Base-by-base conservation (phyloP, 2,797 vertebrate genomes). In the Chelon auratus region DNA sequence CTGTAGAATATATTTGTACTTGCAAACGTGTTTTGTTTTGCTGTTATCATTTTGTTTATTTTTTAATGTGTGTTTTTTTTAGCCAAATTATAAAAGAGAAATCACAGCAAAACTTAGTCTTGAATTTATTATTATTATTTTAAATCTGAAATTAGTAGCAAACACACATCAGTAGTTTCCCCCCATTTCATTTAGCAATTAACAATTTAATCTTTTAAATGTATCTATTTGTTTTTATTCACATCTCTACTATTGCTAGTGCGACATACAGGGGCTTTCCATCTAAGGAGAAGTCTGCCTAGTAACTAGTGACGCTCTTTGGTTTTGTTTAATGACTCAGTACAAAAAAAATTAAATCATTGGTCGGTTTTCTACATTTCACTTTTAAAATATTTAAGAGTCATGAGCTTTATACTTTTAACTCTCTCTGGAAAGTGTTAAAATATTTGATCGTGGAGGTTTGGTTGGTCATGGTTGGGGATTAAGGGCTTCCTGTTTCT, bases 291-390 rank as follows among this genome's bases (percentile, higher is more conserved):
- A 8, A 3, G 9, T 89, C 85, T 90, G 53, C 90, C 88, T 87
- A 75, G 90, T 50, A 87, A 90, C 83, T 55, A 33, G 5, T 90
- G 87, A 91, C n/a, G 48, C 20, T 7, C 47, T 17, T 14, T 33
- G 5, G 9, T 40, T 10, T 9, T 45, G 8, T 45, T 17, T n/a
- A 13, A 82, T 87, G 87, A 83, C 15, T 60, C 5, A 52, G 33
- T 65, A 76, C 53, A 20, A 20, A 30, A 1, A 10, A 24, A 40
- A 15, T 0, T 40, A 53, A 18, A 52, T 18, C 18, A 22, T 50
- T 50, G 18, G n/a, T 10, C 45, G n/a, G 1, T 48, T 48, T 47
- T 48, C n/a, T 18, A 9, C 9, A 9, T 48, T 10, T 8, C 9
- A 18, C 3, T 8, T 18, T 18, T 51, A 17, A 20, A 48, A 18